These are phyloP conservation scores for Mormyrops attenuatus DNA, from an alignment of 2,797 vertebrate species.

Conservation along the genomic window DNA sequence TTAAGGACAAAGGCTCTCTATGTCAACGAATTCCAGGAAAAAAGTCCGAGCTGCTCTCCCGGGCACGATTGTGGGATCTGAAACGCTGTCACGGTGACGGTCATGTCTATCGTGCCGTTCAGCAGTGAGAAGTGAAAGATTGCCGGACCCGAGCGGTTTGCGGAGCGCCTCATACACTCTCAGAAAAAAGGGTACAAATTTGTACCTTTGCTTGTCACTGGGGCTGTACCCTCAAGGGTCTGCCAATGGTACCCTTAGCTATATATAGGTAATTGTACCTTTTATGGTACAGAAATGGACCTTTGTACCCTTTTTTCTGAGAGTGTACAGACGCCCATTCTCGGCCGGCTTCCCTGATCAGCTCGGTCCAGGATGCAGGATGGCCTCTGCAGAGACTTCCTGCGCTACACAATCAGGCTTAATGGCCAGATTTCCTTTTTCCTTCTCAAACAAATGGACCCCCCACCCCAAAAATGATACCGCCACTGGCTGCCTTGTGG, in stretches of 20 bases:
- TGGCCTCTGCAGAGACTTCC: constrained; percentile 86
- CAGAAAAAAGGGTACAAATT: too few relatives aligned
- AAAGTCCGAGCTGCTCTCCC: not conserved
- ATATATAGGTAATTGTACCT: too few relatives aligned
- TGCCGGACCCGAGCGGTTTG: not conserved
- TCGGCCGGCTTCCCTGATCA: constrained; percentile 70
- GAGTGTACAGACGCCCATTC: constrained; percentile 34
- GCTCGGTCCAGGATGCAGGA: constrained; percentile 69
- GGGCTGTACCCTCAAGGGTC: too few relatives aligned
- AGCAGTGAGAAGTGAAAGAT: not conserved
- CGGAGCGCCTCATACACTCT: too few relatives aligned
- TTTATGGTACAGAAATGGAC: too few relatives aligned
- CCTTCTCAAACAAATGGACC: constrained; percentile 85
- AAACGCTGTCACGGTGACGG: not conserved
- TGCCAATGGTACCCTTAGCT: too few relatives aligned
- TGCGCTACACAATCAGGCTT: constrained; percentile 86
- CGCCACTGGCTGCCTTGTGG: not conserved
- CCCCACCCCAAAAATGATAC: constrained; percentile 33
- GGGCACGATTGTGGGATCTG: not conserved
- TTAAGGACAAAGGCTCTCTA: not conserved
- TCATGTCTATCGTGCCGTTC: not conserved
- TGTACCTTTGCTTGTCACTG: too few relatives aligned
- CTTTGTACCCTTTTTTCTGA: too few relatives aligned
- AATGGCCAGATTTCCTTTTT: constrained; percentile 93
- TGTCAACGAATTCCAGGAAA: not conserved